Base-by-base conservation (phyloP, 2,797 vertebrate species). In the Salarias fasciatus region DNA sequence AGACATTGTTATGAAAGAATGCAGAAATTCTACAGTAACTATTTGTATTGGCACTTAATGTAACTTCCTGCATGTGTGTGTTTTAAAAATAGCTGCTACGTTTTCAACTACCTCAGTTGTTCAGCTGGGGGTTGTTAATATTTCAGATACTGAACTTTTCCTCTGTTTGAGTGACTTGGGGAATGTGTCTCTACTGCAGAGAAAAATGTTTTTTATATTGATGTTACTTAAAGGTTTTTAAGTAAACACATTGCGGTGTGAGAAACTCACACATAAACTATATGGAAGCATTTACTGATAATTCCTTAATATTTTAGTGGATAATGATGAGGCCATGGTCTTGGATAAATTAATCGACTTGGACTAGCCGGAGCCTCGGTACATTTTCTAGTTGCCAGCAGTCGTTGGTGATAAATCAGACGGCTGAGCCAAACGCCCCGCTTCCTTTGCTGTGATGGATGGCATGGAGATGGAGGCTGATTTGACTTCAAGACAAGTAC, bases 321-420 rank as follows among this genome's bases (percentile, higher is more conserved):
- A 69, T 24, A 28, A 58, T n/a, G 24, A 53, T 10, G 24, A 24
- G 15, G 62, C 24, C 42, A 4, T 1, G 24, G 13, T 15, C 10
- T 57, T 47, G 38, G 57, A 65, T 29, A 52, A 49, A 5, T 49
- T 0, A 0, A 58, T 67, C 9, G 31, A 14, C 44, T 69, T 48
- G 63, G 57, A 77, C 47, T 56, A 65, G 75, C 46, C 14, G 30
- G 51, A 48, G 43, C 29, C 58, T 67, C 63, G 2, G 49, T 65
- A 55, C 8, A 62, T 77, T 75, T 66, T 37, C 11, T 35, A 24
- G 57, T 37, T 65, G 59, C 63, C 57, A 79, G 50, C 47, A 73
- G 70, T 71, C 59, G 43, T 53, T 11, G 33, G 45, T 29, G 50
- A 80, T 80, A 62, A 80, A 78, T 71, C 50, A 59, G 40, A 51